Conservation (phyloP, 2,113 vertebrate genomes). For the Ranitomeya variabilis region DNA sequence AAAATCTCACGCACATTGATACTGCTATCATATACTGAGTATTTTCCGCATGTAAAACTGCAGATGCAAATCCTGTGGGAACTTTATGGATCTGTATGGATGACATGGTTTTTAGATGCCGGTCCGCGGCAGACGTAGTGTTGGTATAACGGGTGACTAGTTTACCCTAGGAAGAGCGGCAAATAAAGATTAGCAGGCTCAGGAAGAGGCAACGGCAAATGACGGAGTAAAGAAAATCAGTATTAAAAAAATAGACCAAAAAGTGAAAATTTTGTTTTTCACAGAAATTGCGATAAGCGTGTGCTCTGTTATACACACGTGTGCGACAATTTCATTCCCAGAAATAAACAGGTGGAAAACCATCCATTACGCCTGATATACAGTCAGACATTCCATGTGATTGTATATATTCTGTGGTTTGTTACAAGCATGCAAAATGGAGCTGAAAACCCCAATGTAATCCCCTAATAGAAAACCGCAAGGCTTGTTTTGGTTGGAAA, state of each 20-base stretch:
- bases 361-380: background rate
- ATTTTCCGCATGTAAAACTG: too few relatives aligned
- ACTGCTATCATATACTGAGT: too few relatives aligned
- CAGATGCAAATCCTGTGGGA: too few relatives aligned
- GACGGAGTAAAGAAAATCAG: slow-evolving; percentile 2
- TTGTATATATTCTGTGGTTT: slow-evolving; percentile 38
- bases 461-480: background rate
- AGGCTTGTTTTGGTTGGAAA: slow-evolving; percentile 22
- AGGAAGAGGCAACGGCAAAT: slow-evolving; percentile 25
- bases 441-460: background rate
- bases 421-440: slow-evolving; percentile 21
- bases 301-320: background rate
- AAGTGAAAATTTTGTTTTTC: background rate
- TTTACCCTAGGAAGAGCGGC: background rate
- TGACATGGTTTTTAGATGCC: too few relatives aligned
- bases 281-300: background rate
- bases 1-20: too few relatives aligned
- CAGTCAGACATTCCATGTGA: background rate
- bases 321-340: background rate
- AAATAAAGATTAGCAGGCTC: background rate
- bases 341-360: background rate
- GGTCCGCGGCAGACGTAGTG: background rate
- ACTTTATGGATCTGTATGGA: too few relatives aligned
- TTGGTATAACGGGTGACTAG: background rate
- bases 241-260: background rate